Base-by-base conservation (phyloP, 1,140 invertebrate genomes). In the Euschistus heros region DNA sequence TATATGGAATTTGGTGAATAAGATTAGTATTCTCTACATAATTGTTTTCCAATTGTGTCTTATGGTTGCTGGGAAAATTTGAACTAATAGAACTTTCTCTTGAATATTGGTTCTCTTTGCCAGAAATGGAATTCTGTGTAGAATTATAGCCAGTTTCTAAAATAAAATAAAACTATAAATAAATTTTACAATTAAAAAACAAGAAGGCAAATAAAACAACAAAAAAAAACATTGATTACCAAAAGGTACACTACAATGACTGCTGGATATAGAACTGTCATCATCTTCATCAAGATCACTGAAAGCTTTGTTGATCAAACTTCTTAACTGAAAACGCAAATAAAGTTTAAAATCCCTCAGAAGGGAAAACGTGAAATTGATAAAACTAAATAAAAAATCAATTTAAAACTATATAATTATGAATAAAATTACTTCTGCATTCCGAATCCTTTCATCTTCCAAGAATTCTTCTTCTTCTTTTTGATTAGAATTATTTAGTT, bases 241-340 rank as follows among this genome's bases (percentile, higher is more conserved):
- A 20, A 8, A 18, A 50, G n/a, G n/a, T 24, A 20, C 10, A 26
- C 64, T 66, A 57, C 27, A 72, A 67, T 72, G 70, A 70, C 77
- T 80, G 64, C 77, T 78, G 61, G 78, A 77, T 1, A 78, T 74
- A 57, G 77, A 78, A 68, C 77, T 81, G 24, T 76, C 78, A 68
- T 82, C 80, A 69, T 81, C 80, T 42, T 80, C 78, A 65, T 79
- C 76, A 60, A 82, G 71, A 73, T 82, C 81, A 66, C 80, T 80
- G 72, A 83, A 82, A 22, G 78, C 80, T 74, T 80, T 81, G 52
- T 74, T 74, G 22, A 83, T 69, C 65, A 81, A 73, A 66, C 79
- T 74, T 66, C 79, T 75, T 30, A 82, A 68, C 81, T 82, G 71
- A 57, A 74, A 74, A 69, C 15, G 64, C 66, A 47, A 64, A 63